Evolutionary conservation across 2,113 vertebrate species (phyloP).

Genomic region (Silurus asotus): DNA sequence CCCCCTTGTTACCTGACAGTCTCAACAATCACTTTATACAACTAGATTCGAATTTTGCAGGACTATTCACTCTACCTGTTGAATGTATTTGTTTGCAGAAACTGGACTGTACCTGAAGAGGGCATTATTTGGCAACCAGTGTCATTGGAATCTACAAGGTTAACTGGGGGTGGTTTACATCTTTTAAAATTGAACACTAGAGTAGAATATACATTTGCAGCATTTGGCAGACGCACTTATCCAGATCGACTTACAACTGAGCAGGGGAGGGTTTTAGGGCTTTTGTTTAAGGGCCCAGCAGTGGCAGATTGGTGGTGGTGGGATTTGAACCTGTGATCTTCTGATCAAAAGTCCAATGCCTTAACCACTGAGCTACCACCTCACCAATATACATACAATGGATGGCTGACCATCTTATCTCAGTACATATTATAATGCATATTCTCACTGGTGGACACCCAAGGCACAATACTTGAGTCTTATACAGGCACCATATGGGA

Average conservation of each 20-base stretch:
- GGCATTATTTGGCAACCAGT: not conserved
- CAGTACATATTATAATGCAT: not conserved
- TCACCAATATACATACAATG: not conserved
- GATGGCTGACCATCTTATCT: constrained; percentile 6
- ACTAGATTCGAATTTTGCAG: not conserved
- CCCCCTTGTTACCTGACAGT: constrained; percentile 9
- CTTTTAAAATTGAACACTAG: not conserved
- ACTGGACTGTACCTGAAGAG: not conserved
- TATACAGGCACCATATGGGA: constrained; percentile 4
- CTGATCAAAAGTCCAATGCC: too few species aligned
- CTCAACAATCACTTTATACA: constrained; percentile 24
- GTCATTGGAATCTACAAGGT: constrained; percentile 2
- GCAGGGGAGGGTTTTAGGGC: too few species aligned
- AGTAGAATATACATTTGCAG: not conserved
- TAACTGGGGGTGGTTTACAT: constrained; percentile 10
- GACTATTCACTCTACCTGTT: not conserved
- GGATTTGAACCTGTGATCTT: too few species aligned
- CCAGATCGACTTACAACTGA: too few species aligned
- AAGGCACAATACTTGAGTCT: not conserved
- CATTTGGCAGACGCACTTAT: too few species aligned
- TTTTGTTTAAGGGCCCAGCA: too few species aligned
- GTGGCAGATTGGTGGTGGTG: too few species aligned
- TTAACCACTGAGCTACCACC: too few species aligned
- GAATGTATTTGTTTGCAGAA: not conserved
- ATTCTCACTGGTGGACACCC: constrained; percentile 6